These are phyloP conservation scores for Lasius fuliginosus DNA, from an alignment of 2,888 invertebrate species.

Conservation along the genomic window DNA sequence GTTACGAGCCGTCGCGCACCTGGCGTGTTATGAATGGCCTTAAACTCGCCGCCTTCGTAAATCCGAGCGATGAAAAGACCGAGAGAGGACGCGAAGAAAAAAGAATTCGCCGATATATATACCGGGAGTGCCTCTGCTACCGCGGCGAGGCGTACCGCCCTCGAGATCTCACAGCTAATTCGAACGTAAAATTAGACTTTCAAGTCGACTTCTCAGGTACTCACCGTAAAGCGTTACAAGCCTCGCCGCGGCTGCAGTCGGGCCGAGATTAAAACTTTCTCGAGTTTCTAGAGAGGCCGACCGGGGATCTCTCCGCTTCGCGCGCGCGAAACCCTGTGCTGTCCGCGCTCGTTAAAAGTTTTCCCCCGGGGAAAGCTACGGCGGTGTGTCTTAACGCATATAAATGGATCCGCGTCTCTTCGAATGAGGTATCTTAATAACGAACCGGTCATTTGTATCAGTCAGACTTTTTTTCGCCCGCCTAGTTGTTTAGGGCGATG, in stretches of 20 bases:
- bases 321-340: conserved; percentile 50
- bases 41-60: conserved; percentile 46
- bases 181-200: conserved; percentile 75
- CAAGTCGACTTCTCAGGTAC: conserved; percentile 75
- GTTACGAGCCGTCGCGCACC: conserved; percentile 46
- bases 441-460: conserved; percentile 78
- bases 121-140: conserved; percentile 9
- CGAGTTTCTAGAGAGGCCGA: conserved; percentile 47
- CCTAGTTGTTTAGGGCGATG: conserved; percentile 66
- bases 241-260: conserved; percentile 69
- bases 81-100: conserved; percentile 23
- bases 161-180: conserved; percentile 57
- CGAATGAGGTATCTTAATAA: conserved; percentile 78
- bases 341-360: conserved; percentile 81
- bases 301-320: not conserved
- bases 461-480: conserved; percentile 73
- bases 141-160: not conserved
- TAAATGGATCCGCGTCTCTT: conserved; percentile 77
- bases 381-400: conserved; percentile 79
- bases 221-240: conserved; percentile 78
- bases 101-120: conserved; percentile 36
- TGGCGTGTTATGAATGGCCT: conserved; percentile 66
- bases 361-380: conserved; percentile 74
- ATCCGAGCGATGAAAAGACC: conserved; percentile 52
- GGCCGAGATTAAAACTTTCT: conserved; percentile 80